Evolutionary conservation across 92 coral and sea anemone genomes (phyloP), one percentile per base, ranked within the genome.

Genomic region (Hydrozoanthus gracilis): DNA sequence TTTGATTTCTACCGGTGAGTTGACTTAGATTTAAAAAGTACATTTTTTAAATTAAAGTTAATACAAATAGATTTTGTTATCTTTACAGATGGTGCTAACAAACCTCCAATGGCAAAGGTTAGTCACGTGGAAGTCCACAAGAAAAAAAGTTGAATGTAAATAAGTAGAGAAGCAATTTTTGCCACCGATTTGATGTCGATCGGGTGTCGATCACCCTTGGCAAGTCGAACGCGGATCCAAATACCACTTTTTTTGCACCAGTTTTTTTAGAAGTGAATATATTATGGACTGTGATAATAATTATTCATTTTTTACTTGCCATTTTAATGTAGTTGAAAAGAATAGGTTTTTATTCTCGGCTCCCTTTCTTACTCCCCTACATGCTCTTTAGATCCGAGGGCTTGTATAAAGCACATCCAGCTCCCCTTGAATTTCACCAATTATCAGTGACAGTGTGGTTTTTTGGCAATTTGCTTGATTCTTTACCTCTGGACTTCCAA

Each of bases 81-180:
- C 18, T 45, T 80, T 35, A 17, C 85, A 80, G 85, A 80, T 80
- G 85, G 85, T 18, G 73, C 72, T 10, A 77, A 62, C 18, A 48
- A 15, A 27, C 64, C 73, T 48, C 35, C 18, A 64, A 48, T 74
- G 13, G 73, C 85, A 17, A 80, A 80, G 84, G 84, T 79, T 44
- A 11, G 58, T 8, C 4, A 20, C 51, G 61, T 12, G 79, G 60
- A 16, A 50, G 17, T 10, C 51, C 17, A 44, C 13, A 47, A 44
- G 74, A 13, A 70, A 44, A 70, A 39, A 14, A 8, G 64, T 58
- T 58, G 39, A 27, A 27, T 27, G 39, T 0, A 27, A 27, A 27
- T 2, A 27, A 27, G 0, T 27, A 27, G 39, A 27, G 39, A 27
- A 27, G 39, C 39, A 27, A 27, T 27, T 27, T 27, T 27, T 27